Percentiles rank a stretch among this genome's conserved stretches.
These are phyloP conservation scores for Lepidothrix coronata DNA, from an alignment of 2,113 vertebrate genomes.

Conservation along the genomic window DNA sequence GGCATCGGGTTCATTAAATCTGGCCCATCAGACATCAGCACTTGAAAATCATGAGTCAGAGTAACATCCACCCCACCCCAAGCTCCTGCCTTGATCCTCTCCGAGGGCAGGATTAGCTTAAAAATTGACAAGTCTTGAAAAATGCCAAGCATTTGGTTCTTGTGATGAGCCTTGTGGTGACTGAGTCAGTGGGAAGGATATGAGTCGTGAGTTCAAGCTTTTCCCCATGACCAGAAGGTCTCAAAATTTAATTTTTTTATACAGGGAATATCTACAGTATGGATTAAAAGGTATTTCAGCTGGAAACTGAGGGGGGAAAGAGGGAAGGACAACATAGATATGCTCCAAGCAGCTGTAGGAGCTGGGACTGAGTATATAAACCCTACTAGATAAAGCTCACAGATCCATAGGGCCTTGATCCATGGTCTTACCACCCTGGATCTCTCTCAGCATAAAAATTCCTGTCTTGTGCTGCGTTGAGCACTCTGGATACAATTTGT, in stretches of 20 bases:
- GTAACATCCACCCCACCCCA: background rate
- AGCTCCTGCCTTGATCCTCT: background rate
- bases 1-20: background rate
- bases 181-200: background rate
- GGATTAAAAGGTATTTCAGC: background rate
- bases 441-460: background rate
- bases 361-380: background rate
- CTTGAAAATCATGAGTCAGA: conserved; percentile 10
- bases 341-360: background rate
- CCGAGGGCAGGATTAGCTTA: background rate
- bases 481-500: background rate
- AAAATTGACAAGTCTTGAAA: background rate
- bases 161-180: background rate
- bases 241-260: background rate
- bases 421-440: background rate
- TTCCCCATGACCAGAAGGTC: background rate
- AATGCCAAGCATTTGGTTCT: background rate
- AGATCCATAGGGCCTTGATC: background rate
- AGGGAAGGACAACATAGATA: background rate
- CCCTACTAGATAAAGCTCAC: background rate
- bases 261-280: accelerated
- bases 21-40: background rate
- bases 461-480: background rate
- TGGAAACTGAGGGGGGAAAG: background rate
- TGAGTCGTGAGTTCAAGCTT: background rate